Base-by-base conservation (phyloP, 2,113 vertebrate genomes). In the Alethe castanea region DNA sequence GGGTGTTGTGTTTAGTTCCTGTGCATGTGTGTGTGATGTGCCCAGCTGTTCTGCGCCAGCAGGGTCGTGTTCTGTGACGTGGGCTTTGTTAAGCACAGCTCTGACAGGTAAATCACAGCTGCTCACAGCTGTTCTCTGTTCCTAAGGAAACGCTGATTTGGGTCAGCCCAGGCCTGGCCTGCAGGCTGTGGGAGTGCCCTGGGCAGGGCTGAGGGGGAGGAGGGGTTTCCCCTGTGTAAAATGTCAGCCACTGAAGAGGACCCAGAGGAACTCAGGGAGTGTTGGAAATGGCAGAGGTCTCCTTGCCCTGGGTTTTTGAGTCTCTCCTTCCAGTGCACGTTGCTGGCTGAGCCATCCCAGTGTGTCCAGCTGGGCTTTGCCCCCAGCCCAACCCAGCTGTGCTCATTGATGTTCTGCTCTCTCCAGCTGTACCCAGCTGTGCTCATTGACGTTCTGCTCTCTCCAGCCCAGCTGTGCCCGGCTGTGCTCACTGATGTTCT, bases 341-440 rank as follows among this genome's bases (percentile, higher is more conserved):
- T 12, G 25, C 17, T 44, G 26, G 73, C 70, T 35, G 48, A 54
- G 33, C 59, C 26, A 12, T 18, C 8, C 11, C 36, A 24, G 2
- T 0, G 0, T 26, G 86, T n/a, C 2, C 8, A 22, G 69, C 50
- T 1, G 2, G 50, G 35, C 48, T 35, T 15, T 9, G 62, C 50
- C 36, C 24, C 47, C 36, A 56, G n/a, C 35, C 33, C 2, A 0
- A 14, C 26, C 95, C 47, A 48, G 47, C 22, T 47, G 45, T 47
- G 45, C 45, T 45, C 44, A 19, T 19, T 19, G 44, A 45, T 14
- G 44, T 19, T 45, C 44, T 45, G 44, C 44, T 44, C 44, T 42
- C 42, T 38, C 42, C 42, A 44, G 42, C 18, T 44, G 42, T 44
- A 18, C 42, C 16, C 42, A 44, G 42, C 45, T 22, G 45, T 45